A percentile compares a stretch with the other conserved stretches of the same genome.
Conservation (phyloP, 1,140 invertebrate genomes). For the Diachasmimorpha longicaudata region DNA sequence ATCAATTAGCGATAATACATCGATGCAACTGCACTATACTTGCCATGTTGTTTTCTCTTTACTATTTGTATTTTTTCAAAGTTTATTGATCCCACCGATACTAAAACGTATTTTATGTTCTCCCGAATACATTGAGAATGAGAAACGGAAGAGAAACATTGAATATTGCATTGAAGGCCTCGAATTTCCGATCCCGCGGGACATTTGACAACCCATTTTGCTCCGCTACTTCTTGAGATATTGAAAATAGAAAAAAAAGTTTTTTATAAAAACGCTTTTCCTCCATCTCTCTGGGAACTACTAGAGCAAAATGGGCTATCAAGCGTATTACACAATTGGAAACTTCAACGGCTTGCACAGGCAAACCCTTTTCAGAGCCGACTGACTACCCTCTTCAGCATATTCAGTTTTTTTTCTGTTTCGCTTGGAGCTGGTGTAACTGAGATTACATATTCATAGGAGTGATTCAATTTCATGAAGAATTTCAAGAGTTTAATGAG, state of each 20-base stretch:
- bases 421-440: background rate
- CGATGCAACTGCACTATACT: too few species aligned
- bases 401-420: background rate
- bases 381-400: background rate
- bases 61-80: background rate
- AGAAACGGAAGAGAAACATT: background rate
- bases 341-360: background rate
- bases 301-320: background rate
- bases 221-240: background rate
- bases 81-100: background rate
- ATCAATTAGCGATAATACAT: background rate
- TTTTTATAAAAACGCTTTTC: background rate
- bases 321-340: background rate
- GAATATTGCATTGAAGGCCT: background rate
- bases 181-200: background rate
- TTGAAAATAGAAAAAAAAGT: background rate
- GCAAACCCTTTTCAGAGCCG: slow-evolving; percentile 9
- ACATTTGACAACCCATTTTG: slow-evolving; percentile 1
- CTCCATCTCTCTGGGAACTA: background rate
- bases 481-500: background rate
- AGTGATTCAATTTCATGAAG: background rate
- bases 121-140: background rate
- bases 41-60: background rate
- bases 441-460: background rate
- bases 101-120: background rate